These are phyloP conservation scores for Rhegmatorhina hoffmannsi DNA, from an alignment of 2,113 vertebrate genomes.

Conservation along the genomic window DNA sequence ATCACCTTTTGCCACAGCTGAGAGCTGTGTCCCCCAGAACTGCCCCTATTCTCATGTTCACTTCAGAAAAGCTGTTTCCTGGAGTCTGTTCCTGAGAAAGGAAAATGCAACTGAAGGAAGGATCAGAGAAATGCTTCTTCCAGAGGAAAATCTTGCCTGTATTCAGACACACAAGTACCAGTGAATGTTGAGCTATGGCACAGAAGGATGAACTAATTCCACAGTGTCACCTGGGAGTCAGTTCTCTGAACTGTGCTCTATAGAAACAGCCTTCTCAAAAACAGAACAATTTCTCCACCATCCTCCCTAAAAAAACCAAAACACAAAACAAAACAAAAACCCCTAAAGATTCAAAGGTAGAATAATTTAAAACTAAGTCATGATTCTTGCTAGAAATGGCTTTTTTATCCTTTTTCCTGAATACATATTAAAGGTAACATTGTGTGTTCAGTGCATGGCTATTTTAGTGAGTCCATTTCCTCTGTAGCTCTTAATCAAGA, in stretches of 20 bases:
- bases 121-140: neutral
- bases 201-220: neutral
- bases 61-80: neutral
- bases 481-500: neutral
- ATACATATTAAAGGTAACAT: neutral
- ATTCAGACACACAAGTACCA: neutral
- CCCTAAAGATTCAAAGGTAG: neutral
- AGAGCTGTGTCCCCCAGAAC: neutral
- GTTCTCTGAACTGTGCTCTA: neutral
- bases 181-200: neutral
- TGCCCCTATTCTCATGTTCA: neutral
- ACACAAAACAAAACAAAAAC: neutral
- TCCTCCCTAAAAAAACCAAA: fast-evolving
- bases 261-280: neutral
- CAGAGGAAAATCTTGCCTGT: neutral
- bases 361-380: neutral
- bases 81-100: neutral
- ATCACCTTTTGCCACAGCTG: neutral
- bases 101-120: neutral
- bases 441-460: neutral
- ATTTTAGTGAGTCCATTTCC: neutral
- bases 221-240: neutral
- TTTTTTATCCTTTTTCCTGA: neutral
- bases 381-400: neutral
- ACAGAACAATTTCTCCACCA: neutral